These are phyloP conservation scores for Latrodectus hesperus DNA, from an alignment of 2,888 invertebrate genomes.

Conservation along the genomic window DNA sequence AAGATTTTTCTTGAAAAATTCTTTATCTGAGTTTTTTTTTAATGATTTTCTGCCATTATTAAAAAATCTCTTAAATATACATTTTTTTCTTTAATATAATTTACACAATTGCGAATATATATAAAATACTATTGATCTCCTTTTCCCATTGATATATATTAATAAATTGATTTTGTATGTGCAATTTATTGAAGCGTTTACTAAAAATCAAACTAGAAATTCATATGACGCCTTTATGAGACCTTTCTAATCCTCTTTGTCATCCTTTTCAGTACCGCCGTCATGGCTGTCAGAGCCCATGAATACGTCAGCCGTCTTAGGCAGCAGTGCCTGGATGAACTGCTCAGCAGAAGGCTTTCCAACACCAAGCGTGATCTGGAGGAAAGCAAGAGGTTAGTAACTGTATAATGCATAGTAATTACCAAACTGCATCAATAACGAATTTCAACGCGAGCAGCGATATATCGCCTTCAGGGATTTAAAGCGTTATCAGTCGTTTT, in stretches of 20 bases:
- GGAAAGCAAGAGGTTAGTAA: conserved; percentile 65
- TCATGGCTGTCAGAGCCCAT: conserved; percentile 96
- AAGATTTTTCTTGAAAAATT: too few relatives aligned
- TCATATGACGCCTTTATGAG: neutral
- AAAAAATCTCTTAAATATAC: too few relatives aligned
- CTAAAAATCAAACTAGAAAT: too few relatives aligned
- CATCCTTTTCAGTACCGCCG: conserved; percentile 84
- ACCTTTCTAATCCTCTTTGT: conserved; percentile 10
- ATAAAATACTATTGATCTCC: too few relatives aligned
- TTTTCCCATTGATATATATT: too few relatives aligned
- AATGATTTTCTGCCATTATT: too few relatives aligned
- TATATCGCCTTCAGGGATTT: neutral
- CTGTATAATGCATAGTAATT: conserved; percentile 22
- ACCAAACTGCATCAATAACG: conserved; percentile 22
- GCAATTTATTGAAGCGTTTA: too few relatives aligned
- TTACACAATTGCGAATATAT: too few relatives aligned
- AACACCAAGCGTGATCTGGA: conserved; percentile 70
- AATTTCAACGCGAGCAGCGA: neutral
- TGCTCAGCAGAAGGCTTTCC: conserved; percentile 70
- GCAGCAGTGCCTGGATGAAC: conserved; percentile 86
- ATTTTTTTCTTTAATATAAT: too few relatives aligned
- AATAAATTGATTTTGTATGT: too few relatives aligned
- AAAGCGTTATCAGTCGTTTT: neutral
- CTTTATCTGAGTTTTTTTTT: too few relatives aligned
- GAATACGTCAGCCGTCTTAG: conserved; percentile 95